Base-by-base conservation (phyloP, 2,888 invertebrate genomes). In the Drosophila monieri region DNA sequence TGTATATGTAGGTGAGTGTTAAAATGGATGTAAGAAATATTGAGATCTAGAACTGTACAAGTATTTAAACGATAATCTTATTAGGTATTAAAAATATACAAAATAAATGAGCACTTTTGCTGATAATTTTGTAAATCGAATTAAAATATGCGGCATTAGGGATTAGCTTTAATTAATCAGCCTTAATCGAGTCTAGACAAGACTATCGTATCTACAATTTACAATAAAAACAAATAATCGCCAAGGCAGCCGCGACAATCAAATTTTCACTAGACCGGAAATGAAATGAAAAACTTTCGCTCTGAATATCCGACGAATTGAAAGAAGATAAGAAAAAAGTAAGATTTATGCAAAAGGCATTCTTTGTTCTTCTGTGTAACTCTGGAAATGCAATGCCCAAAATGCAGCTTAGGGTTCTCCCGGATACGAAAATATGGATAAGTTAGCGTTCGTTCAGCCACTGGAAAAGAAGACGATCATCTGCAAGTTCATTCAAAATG, bases 391-490 rank as follows among this genome's bases (percentile, higher is more conserved):
- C 56, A 25, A 23, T 9, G 32, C 12, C 49, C 43, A 21, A 43
- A 43, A 43, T 18, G 43, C 43, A 43, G 21, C 43, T 21, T 15
- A 15, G 41, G 25, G 12, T 25, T 49, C 12, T 35, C 51, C 51
- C 25, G n/a, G 39, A 27, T 27, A 27, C 27, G 48, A 35, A 43
- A 41, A 49, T 14, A 9, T 3, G 30, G 23, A 46, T n/a, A 23
- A 9, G 35, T 49, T 52, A 64, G 65, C 62, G 23, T 52, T 65
- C 51, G 21, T 37, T 64, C 62, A 64, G 62, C 62, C 62, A 64
- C 62, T 64, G 65, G 14, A 64, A 64, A 64, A 37, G 44, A 52
- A 65, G 52, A 65, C 66, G 52, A 52, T 65, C 65, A 64, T 64
- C 44, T 14, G 62, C 62, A 64, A 64, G 32, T 65, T 52, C 62